Evolutionary conservation across 35 echinoderm and acorn worm genomes (phyloP).

Genomic region (Chiridota heheva): DNA sequence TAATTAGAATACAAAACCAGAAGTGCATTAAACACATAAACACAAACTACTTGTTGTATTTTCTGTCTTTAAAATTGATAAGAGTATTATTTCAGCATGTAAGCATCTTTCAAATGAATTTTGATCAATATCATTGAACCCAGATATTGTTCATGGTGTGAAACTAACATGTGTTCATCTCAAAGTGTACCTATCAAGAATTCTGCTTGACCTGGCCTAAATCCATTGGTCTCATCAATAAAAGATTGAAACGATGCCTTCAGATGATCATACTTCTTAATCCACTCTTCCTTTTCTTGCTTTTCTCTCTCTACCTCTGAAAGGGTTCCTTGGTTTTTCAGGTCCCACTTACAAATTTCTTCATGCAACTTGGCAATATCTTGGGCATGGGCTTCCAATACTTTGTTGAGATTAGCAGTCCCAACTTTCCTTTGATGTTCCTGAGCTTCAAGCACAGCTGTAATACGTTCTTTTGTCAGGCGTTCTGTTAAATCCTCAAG

Average conservation of each 20-base stretch:
- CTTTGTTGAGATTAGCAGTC: slow-evolving; percentile 28
- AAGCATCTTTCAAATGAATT: too few species aligned
- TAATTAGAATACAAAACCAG: too few species aligned
- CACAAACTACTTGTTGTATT: too few species aligned
- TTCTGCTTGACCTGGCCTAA: slow-evolving; percentile 55
- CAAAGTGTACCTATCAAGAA: too few species aligned
- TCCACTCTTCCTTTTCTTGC: slow-evolving; percentile 46
- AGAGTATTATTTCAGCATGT: too few species aligned
- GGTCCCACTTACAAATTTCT: slow-evolving; percentile 10
- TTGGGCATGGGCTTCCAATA: slow-evolving; percentile 23
- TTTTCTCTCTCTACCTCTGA: slow-evolving; percentile 10
- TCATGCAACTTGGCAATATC: slow-evolving; percentile 21
- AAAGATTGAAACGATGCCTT: slow-evolving; percentile 48
- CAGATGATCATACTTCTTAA: slow-evolving; percentile 33
- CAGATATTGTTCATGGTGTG: too few species aligned
- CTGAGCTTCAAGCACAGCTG: slow-evolving; percentile 29
- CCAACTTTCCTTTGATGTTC: slow-evolving; percentile 41
- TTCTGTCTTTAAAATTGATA: too few species aligned
- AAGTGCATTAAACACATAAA: too few species aligned
- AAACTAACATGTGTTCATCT: too few species aligned
- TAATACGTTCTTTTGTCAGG: slow-evolving; percentile 23
- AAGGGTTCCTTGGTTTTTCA: slow-evolving; percentile 23
- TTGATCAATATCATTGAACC: too few species aligned
- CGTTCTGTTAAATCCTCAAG: slow-evolving; percentile 5
- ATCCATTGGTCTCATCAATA: slow-evolving; percentile 61